These are phyloP conservation scores for Enteromius trimaculatus DNA, from an alignment of 2,797 vertebrate species.

Conservation along the genomic window DNA sequence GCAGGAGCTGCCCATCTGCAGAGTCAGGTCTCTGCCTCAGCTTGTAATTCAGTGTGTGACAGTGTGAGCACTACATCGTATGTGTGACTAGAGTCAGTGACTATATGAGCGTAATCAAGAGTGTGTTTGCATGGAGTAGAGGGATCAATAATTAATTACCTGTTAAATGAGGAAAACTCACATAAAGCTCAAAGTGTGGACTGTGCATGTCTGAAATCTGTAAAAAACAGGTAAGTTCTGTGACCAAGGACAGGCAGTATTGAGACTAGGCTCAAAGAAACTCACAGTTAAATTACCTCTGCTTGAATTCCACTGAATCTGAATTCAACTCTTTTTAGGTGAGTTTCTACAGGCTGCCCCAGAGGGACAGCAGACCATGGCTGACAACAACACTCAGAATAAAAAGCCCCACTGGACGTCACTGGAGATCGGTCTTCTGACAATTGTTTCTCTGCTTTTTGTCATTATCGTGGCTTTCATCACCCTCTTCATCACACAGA, in stretches of 20 bases:
- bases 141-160: constrained; percentile 78
- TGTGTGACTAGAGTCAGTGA: not conserved
- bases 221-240: constrained; percentile 57
- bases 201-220: constrained; percentile 66
- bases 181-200: constrained; percentile 69
- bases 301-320: not conserved
- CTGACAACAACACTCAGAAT: constrained; percentile 88
- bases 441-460: constrained; percentile 84
- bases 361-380: constrained; percentile 91
- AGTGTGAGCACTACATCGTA: constrained; percentile 23
- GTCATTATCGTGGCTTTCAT: constrained; percentile 86
- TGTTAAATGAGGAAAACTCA: constrained; percentile 70
- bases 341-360: constrained; percentile 86
- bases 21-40: constrained; percentile 47
- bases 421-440: constrained; percentile 87
- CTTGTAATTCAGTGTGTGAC: constrained; percentile 9
- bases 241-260: constrained; percentile 45
- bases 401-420: constrained; percentile 86
- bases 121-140: constrained; percentile 38
- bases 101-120: not conserved
- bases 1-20: constrained; percentile 65
- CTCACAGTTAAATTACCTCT: not conserved
- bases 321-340: constrained; percentile 70
- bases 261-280: constrained; percentile 14
- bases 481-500: constrained; percentile 87